phyloP scores from a whole-genome alignment of 2,888 invertebrate species.

The Chalcosyrphus nemorum region DNA sequence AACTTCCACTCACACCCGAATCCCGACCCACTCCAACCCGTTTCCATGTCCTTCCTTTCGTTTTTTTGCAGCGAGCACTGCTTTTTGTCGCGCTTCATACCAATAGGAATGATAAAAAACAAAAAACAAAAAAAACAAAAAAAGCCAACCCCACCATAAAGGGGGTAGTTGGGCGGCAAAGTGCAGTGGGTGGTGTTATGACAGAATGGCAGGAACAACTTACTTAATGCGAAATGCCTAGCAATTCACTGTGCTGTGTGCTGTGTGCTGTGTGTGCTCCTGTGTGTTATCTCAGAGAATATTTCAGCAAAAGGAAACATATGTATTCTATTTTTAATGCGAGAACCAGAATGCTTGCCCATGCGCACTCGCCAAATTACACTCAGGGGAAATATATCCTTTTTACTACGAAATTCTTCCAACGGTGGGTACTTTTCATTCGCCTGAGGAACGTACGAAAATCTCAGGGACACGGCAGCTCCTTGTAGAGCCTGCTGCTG shows the following conservation, averaged over 20 bases:
- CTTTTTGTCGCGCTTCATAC: slow-evolving; percentile 25
- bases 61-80: neutral
- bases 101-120: neutral
- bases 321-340: slow-evolving; percentile 59
- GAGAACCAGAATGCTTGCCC: slow-evolving; percentile 42
- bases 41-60: slow-evolving; percentile 47
- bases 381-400: slow-evolving; percentile 66
- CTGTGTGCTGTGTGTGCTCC: slow-evolving; percentile 29
- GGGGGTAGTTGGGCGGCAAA: slow-evolving; percentile 15
- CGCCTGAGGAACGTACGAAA: slow-evolving; percentile 44
- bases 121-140: neutral
- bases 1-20: slow-evolving; percentile 43
- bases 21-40: slow-evolving; percentile 31
- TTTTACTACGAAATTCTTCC: slow-evolving; percentile 45
- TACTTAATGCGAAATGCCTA: slow-evolving; percentile 68
- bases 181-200: slow-evolving; percentile 35
- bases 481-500: slow-evolving; percentile 5
- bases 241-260: slow-evolving; percentile 33
- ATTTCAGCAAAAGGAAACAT: slow-evolving; percentile 45
- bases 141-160: slow-evolving; percentile 4
- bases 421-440: slow-evolving; percentile 30
- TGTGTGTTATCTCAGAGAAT: slow-evolving; percentile 60
- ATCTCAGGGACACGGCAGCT: slow-evolving; percentile 59
- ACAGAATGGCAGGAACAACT: slow-evolving; percentile 52
- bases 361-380: slow-evolving; percentile 50